Evolutionary conservation across 1,140 invertebrate species (phyloP).

Genomic region (Doryteuthis pealeii): DNA sequence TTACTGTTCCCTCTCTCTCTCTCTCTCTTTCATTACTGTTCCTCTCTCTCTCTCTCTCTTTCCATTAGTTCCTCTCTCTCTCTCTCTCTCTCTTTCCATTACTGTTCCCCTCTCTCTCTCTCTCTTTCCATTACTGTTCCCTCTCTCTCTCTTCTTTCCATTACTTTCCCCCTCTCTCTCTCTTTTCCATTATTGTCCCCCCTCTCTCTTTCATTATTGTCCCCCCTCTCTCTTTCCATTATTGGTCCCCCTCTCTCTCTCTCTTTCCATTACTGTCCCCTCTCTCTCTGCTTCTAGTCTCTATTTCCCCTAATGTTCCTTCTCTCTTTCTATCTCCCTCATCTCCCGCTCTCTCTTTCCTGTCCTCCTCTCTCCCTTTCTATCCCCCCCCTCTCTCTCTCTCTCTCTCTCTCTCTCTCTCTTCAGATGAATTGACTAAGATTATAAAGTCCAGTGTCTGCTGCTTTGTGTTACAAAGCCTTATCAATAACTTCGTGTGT

Average conservation of each 20-base stretch:
- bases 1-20: neutral
- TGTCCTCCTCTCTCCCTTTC: neutral
- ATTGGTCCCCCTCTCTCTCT: too few relatives aligned
- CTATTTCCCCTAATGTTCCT: neutral
- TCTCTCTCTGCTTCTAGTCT: neutral
- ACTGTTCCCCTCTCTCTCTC: neutral
- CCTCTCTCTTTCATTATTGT: too few relatives aligned
- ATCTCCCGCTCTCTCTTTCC: too few relatives aligned
- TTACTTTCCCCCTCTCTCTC: too few relatives aligned
- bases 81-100: neutral
- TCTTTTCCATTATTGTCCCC: neutral
- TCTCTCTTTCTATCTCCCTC: neutral
- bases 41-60: neutral
- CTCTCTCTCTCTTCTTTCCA: neutral
- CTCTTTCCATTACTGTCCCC: neutral
- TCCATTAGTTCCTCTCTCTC: neutral
- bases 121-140: neutral
- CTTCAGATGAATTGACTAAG: too few relatives aligned
- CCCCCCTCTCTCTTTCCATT: neutral
- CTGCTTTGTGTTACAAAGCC: too few relatives aligned
- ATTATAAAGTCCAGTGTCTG: too few relatives aligned
- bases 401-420: neutral
- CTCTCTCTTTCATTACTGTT: neutral
- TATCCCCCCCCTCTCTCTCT: too few relatives aligned
- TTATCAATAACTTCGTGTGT: too few relatives aligned